Conservation (phyloP, 2,888 invertebrate species). For the Agriotes lineatus region DNA sequence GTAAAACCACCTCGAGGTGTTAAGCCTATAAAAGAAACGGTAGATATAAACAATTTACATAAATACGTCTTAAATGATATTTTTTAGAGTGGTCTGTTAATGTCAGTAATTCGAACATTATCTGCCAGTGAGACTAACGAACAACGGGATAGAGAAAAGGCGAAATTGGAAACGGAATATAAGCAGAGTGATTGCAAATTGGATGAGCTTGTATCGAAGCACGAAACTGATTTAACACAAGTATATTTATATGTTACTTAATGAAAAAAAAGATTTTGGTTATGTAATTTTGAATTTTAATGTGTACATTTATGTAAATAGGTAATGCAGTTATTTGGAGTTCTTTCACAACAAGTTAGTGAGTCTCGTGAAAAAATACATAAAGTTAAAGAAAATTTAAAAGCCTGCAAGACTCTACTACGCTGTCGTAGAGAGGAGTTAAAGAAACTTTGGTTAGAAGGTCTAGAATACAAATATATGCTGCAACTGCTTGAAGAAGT, state of each 20-base stretch:
- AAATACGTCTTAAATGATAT: constrained; percentile 28
- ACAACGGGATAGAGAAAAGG: constrained; percentile 92
- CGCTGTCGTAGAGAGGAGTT: constrained; percentile 94
- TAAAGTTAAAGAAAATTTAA: constrained; percentile 83
- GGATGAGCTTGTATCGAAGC: constrained; percentile 88
- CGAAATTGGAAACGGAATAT: constrained; percentile 93
- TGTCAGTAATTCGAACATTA: constrained; percentile 94
- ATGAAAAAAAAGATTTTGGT: too few species aligned
- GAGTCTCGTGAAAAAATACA: constrained; percentile 82
- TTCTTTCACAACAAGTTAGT: constrained; percentile 81
- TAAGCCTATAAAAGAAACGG: constrained; percentile 88
- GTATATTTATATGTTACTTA: too few species aligned
- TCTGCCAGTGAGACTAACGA: constrained; percentile 95
- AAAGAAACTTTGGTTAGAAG: constrained; percentile 93
- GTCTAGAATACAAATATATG: constrained; percentile 95
- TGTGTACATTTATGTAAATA: constrained; percentile 52
- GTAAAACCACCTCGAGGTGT: constrained; percentile 89
- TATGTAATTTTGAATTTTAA: too few species aligned
- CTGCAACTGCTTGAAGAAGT: constrained; percentile 91
- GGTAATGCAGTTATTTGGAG: constrained; percentile 78
- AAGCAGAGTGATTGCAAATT: constrained; percentile 90
- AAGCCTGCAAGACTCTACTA: constrained; percentile 86
- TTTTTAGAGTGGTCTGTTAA: constrained; percentile 84
- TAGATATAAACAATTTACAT: constrained; percentile 63
- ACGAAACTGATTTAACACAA: constrained; percentile 89